Conservation (phyloP, 1,140 invertebrate species). For the Cryptotermes secundus region DNA sequence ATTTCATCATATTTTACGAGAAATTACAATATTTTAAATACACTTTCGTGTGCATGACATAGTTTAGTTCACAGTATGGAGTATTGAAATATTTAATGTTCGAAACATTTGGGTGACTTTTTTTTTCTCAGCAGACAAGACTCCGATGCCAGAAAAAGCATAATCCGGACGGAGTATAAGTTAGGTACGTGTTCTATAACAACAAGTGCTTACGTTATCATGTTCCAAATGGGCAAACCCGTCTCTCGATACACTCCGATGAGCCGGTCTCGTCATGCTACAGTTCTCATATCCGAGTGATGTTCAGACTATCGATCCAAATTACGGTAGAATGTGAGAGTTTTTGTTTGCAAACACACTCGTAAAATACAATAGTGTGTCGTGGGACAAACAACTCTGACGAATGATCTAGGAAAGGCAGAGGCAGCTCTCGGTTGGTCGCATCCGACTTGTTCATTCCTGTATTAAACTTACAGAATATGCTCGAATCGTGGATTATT, state of each 20-base stretch:
- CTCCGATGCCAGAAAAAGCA: background rate
- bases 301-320: background rate
- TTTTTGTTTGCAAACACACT: background rate
- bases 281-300: background rate
- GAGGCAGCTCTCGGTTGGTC: too few species aligned
- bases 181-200: constrained; percentile 1
- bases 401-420: too few species aligned
- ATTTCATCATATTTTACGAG: too few species aligned
- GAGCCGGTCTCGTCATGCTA: constrained; percentile 3
- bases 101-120: too few species aligned
- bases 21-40: too few species aligned
- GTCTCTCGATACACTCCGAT: constrained; percentile 5
- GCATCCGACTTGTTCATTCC: too few species aligned
- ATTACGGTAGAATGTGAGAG: background rate
- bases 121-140: too few species aligned
- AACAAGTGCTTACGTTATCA: background rate
- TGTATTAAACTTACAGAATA: too few species aligned
- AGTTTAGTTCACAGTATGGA: too few species aligned
- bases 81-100: too few species aligned
- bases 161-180: background rate
- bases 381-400: background rate
- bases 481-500: too few species aligned
- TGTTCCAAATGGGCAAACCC: constrained; percentile 7
- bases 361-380: background rate
- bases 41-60: too few species aligned